Evolutionary conservation across 2,797 vertebrate species (phyloP), one percentile per base, ranked within the genome.

Genomic region (Xenopus petersii): DNA sequence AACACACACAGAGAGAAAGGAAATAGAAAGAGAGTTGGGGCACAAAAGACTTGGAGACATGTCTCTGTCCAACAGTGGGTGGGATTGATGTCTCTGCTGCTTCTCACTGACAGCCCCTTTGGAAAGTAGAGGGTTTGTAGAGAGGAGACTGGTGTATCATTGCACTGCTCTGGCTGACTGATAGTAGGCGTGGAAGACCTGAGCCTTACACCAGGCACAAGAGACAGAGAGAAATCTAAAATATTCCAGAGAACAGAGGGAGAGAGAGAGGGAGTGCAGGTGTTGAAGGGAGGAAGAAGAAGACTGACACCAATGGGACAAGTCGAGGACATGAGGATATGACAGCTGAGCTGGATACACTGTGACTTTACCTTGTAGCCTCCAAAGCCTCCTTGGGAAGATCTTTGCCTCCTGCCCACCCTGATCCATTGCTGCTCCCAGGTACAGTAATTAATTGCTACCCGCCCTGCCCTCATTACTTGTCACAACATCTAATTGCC

Each of bases 121-220:
- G 21, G 68, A 36, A 42, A 48, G 26, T 59, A 11, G n/a, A 42
- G n/a, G 48, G 59, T 26, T 59, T 51, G 77, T 12, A 13, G 69
- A 72, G 77, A 11, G 63, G 54, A 12, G 15, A 63, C 16, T 8
- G 81, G 55, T 64, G 33, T 51, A 51, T 51, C 49, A 73, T 72
- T 51, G 59, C 73, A 33, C 48, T 62, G 70, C 73, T 67, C 71
- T 63, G 61, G 51, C 63, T 79, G 77, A 48, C 79, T 84, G 83
- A 81, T 79, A 81, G 82, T 80, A 80, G 80, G 81, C 80, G 81
- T 81, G 72, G 70, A 72, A 76, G 80, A 74, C 79, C 70, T 76
- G 48, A 81, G 2, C 79, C 74, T 49, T 11, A 36, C 58, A 63
- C 51, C 26, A 30, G 4, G 26, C 26, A 30, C 26, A 30, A 33